Evolutionary conservation across 2,797 vertebrate genomes (phyloP).

Genomic region (Xerus rutilus): DNA sequence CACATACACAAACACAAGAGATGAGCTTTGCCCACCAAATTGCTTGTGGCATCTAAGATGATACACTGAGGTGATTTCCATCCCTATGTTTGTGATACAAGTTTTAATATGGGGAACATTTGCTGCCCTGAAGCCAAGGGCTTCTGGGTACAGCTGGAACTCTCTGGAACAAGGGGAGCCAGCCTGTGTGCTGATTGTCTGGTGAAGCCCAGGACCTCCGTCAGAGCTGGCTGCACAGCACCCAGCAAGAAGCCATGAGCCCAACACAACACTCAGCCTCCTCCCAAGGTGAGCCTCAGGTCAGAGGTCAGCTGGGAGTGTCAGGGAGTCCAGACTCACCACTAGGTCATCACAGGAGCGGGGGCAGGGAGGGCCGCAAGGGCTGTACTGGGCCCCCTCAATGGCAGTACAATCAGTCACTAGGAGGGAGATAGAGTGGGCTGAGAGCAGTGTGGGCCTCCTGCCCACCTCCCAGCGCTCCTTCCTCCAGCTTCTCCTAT

Average conservation of each 20-base stretch:
- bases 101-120: neutral
- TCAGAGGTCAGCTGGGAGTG: neutral
- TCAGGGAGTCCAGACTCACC: conserved; percentile 85
- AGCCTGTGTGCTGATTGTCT: neutral
- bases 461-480: fast-evolving
- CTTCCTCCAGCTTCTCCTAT: neutral
- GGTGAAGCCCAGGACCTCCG: neutral
- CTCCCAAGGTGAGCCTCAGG: neutral
- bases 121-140: neutral
- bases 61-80: neutral
- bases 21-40: neutral
- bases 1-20: neutral
- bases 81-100: neutral
- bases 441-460: neutral
- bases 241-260: neutral
- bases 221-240: neutral
- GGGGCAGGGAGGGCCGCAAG: conserved; percentile 94
- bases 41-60: neutral
- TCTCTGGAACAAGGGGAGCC: neutral
- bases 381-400: conserved; percentile 90
- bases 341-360: conserved; percentile 93
- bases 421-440: conserved; percentile 60
- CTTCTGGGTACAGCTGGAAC: neutral
- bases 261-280: neutral
- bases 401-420: conserved; percentile 90